Evolutionary conservation across 1,140 invertebrate genomes (phyloP), one percentile per base, ranked within the genome.

Genomic region (Eriosoma lanigerum): DNA sequence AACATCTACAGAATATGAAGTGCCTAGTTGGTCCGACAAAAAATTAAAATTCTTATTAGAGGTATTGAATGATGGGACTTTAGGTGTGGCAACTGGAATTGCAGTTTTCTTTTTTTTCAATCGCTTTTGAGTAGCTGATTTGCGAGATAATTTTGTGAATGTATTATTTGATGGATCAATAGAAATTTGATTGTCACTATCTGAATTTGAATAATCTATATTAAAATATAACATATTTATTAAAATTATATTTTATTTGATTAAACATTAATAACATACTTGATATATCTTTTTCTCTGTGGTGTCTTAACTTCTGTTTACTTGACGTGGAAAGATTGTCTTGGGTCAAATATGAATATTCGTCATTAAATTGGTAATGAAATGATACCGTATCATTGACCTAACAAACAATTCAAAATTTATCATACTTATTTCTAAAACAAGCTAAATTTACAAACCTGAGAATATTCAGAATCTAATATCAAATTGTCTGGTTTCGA

Each of bases 71-170:
- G 76, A 90, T 24, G 94, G 94, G 24, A 95, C 93, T 82, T 93
- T 88, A 10, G 94, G 94, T 73, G 94, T 93, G 82, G 94, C 92
- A 5, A 96, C 94, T 6, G 93, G 92, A 84, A 93, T 93, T 13
- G 91, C 90, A 17, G 90, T 89, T 76, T 91, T 89, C 86, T 93
- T 93, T 85, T 92, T 92, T 70, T 92, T 89, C 81, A 90, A 90
- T 83, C 93, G 90, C 85, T 94, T 94, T 85, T 93, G 92, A n/a
- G 91, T 89, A 29, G 90, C 90, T 15, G 90, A 88, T 84, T 92
- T 94, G 82, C 91, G 89, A 83, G 89, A 92, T 29, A 89, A 89
- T 85, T 91, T 91, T 21, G 87, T 86, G 29, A 78, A 78, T 60
- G 56, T 62, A 1, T 78, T 56, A 48, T 78, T 78, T 1, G 75